Percentiles rank a stretch among this genome's conserved stretches.
Conservation (phyloP, 2,888 invertebrate genomes). For the Smittia sp. region DNA sequence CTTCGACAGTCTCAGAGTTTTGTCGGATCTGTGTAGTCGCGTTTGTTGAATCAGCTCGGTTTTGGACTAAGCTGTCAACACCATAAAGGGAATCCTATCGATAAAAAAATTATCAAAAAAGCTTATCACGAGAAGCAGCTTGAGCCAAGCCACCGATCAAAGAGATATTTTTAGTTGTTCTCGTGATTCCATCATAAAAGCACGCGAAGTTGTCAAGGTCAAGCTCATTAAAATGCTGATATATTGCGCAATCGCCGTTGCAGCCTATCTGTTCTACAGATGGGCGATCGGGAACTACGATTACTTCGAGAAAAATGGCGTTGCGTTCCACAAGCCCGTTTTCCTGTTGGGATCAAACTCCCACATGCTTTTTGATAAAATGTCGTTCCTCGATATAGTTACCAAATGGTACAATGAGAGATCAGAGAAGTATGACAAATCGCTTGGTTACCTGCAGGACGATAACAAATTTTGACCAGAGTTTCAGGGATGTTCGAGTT, state of each 20-base stretch:
- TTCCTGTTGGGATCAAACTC: neutral
- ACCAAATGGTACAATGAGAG: conserved; percentile 37
- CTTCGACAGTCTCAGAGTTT: too few species aligned
- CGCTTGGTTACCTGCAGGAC: too few species aligned
- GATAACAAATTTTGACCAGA: conserved; percentile 2
- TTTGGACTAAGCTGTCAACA: too few species aligned
- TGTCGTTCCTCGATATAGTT: neutral
- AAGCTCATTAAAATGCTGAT: neutral
- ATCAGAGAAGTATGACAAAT: conserved; percentile 40
- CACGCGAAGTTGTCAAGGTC: neutral
- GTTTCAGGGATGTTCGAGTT: conserved; percentile 36
- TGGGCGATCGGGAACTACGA: conserved; percentile 27
- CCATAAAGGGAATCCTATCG: too few species aligned
- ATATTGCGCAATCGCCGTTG: neutral
- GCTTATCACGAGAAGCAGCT: too few species aligned
- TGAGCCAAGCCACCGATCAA: too few species aligned
- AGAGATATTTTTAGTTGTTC: neutral
- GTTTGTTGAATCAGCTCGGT: too few species aligned
- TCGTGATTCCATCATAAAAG: neutral
- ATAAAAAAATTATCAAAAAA: too few species aligned
- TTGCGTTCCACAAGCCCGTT: neutral
- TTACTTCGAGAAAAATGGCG: conserved; percentile 18
- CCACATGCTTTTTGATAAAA: neutral
- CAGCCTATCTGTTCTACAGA: conserved; percentile 2
- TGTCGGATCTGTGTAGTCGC: too few species aligned